Evolutionary conservation across 2,113 vertebrate genomes (phyloP), one percentile per base, ranked within the genome.

Genomic region (Gavia stellata): DNA sequence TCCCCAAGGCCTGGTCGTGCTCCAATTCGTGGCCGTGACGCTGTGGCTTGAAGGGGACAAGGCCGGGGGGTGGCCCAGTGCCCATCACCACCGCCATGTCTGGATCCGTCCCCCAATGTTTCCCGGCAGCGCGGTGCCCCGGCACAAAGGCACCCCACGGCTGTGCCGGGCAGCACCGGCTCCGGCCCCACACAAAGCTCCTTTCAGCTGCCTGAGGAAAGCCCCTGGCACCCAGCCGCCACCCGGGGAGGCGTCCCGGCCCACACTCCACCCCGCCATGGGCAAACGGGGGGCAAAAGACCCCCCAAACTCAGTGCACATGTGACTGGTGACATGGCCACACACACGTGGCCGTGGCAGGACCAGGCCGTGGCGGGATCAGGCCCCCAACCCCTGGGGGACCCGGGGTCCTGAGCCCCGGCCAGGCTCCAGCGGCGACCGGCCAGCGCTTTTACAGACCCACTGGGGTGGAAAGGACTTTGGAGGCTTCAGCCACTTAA

Each of bases 361-460:
- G 50, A 15, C 14, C 50, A 23, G 33, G 29, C 40, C 7, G 7
- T 2, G 62, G 75, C 28, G 23, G 40, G 62, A 15, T 21, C 40
- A 14, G 44, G 36, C 25, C 13, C 58, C 49, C 42, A 10, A 10
- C 23, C 52, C 36, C 28, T n/a, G n/a, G n/a, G 53, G 68, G 15
- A 25, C 16, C 1, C 1, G 3, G 9, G 0, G 6, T 40, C 50
- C 71, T 14, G 31, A 67, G 55, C 15, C 34, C 59, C 5, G 0
- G 31, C 4, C 14, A 3, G 71, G n/a, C 73, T 70, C 33, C 17
- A 4, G 28, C 2, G 1, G 40, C 3, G 14, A 6, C 13, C 8
- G 3, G 56, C 38, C 77, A 5, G 45, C 0, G 25, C 63, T 79
- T 33, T 23, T 31, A 31, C 42, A 49, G 65, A 49, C 6, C 61